Base-by-base conservation (phyloP, 2,888 invertebrate genomes). In the Aplocera efformata region DNA sequence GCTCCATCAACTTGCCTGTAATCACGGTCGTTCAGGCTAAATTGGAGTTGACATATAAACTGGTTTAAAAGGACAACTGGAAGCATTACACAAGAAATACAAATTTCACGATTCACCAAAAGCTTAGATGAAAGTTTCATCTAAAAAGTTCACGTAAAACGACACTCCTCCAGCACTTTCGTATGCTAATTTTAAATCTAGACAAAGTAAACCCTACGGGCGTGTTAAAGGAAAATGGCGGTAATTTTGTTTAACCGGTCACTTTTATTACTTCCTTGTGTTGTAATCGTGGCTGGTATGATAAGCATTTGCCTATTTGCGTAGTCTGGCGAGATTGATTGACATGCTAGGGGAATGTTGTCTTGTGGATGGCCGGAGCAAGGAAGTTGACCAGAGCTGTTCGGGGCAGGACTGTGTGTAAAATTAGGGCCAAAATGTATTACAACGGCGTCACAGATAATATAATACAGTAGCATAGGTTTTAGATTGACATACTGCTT, bases 21-120 rank as follows among this genome's bases (percentile, higher is more conserved):
- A 66, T 61, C 60, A 58, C 54, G 51, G 53, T 58, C 58, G 58
- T 67, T 70, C 63, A 51, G 51, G 39, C 50, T 59, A 64, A 70
- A 64, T 63, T 63, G 48, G 45, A 33, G 54, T 25, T 20, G 25
- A 24, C 20, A 7, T 20, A 20, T 36, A 23, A 22, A 9, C 28
- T 25, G 7, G 22, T 25, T 30, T 10, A 21, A 22, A 28, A 17
- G 17, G 9, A 28, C 23, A 35, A 28, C 8, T 35, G 11, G 22
- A 23, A 13, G 23, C 13, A 17, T n/a, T n/a, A n/a, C n/a, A n/a
- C n/a, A n/a, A n/a, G n/a, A n/a, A n/a, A n/a, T n/a, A n/a, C n/a
- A n/a, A n/a, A n/a, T n/a, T n/a, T n/a, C n/a, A n/a, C n/a, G n/a
- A n/a, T n/a, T n/a, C n/a, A n/a, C n/a, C n/a, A n/a, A 17, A 17